Evolutionary conservation across 2,888 invertebrate genomes (phyloP).

Genomic region (Odontocolon sp.): DNA sequence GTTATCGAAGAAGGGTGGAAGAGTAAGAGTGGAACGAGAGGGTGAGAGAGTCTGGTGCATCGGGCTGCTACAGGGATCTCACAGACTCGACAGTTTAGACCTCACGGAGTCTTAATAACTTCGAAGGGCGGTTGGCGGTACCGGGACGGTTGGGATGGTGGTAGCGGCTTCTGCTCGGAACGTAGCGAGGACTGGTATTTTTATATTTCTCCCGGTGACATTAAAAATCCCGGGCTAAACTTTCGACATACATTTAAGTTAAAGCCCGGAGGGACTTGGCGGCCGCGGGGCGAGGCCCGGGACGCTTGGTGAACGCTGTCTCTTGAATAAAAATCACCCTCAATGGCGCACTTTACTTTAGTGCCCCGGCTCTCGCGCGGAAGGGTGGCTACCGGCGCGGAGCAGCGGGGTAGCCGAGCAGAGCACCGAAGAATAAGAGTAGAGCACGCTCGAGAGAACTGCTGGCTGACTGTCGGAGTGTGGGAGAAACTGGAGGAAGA

Average conservation of each 20-base stretch:
- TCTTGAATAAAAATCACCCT: slow-evolving; percentile 80
- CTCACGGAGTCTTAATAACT: slow-evolving; percentile 75
- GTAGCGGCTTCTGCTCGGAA: neutral
- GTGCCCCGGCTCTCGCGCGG: slow-evolving; percentile 65
- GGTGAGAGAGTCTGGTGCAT: neutral
- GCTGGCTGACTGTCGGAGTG: neutral
- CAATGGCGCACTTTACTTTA: slow-evolving; percentile 78
- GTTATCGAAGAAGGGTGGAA: neutral
- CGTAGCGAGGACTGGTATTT: slow-evolving; percentile 69
- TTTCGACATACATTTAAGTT: slow-evolving; percentile 79
- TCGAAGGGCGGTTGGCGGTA: slow-evolving; percentile 24
- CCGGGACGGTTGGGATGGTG: neutral
- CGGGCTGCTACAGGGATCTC: slow-evolving; percentile 15
- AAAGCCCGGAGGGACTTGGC: slow-evolving; percentile 71
- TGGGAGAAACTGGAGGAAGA: neutral
- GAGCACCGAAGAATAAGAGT: slow-evolving; percentile 59
- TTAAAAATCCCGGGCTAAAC: slow-evolving; percentile 78
- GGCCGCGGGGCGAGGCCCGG: slow-evolving; percentile 53
- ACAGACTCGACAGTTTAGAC: slow-evolving; percentile 66
- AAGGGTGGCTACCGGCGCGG: slow-evolving; percentile 64
- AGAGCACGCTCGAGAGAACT: slow-evolving; percentile 54
- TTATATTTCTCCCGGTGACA: slow-evolving; percentile 75
- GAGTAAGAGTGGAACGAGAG: slow-evolving; percentile 6
- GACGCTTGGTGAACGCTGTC: slow-evolving; percentile 73
- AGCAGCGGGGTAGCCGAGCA: slow-evolving; percentile 1